Evolutionary conservation across 2,797 vertebrate species (phyloP).

Genomic region (Bovichtus diacanthus): DNA sequence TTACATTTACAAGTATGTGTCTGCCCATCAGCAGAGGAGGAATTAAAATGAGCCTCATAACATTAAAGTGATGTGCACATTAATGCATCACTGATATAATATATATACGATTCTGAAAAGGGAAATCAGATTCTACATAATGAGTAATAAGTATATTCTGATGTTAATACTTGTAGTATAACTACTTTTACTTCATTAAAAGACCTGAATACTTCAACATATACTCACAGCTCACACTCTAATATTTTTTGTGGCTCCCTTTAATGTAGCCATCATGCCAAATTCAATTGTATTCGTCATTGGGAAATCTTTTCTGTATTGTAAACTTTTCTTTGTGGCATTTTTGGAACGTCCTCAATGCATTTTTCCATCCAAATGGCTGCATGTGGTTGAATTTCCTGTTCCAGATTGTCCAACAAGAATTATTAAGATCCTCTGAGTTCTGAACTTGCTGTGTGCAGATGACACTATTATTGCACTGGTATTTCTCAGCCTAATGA

Average conservation of each 20-base stretch:
- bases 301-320: neutral
- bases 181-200: neutral
- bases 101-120: too few species aligned
- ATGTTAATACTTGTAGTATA: too few species aligned
- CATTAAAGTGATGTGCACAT: too few species aligned
- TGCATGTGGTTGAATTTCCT: slow-evolving; percentile 3
- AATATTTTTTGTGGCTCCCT: neutral
- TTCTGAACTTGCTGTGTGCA: slow-evolving; percentile 28
- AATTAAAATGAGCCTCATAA: too few species aligned
- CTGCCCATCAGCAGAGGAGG: too few species aligned
- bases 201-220: neutral
- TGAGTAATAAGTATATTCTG: too few species aligned
- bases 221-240: too few species aligned
- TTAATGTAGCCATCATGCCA: neutral
- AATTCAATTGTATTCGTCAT: neutral
- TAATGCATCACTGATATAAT: too few species aligned
- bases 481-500: slow-evolving; percentile 73
- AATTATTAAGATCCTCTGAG: slow-evolving; percentile 19
- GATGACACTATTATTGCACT: slow-evolving; percentile 66
- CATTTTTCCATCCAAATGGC: neutral
- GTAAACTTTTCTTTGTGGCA: neutral
- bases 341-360: neutral
- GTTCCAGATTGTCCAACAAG: slow-evolving; percentile 26
- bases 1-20: too few species aligned
- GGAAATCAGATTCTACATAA: too few species aligned